Percentiles rank a stretch among this genome's conserved stretches.
Evolutionary conservation across 2,888 invertebrate genomes (phyloP).

Genomic region (Luffia ferchaultella): DNA sequence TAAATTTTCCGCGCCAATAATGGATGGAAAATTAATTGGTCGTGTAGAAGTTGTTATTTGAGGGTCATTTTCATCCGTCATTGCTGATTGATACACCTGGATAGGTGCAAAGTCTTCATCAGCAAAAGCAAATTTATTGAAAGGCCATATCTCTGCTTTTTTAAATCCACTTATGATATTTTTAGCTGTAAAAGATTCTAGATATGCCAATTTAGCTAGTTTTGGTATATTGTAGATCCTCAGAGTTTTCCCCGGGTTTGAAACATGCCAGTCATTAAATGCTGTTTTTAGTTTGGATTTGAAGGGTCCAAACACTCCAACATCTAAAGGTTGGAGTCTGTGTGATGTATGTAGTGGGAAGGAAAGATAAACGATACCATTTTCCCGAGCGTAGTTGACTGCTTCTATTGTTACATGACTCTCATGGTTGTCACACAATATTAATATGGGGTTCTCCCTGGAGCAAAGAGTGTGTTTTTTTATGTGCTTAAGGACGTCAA

Average conservation of each 20-base stretch:
- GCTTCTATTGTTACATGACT: constrained; percentile 16
- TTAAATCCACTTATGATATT: constrained; percentile 28
- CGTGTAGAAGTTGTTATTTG: too few species aligned
- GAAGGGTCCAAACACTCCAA: constrained; percentile 22
- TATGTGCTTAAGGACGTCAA: constrained; percentile 18
- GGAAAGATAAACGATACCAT: constrained; percentile 17
- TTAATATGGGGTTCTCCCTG: constrained; percentile 14
- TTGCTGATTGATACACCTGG: background rate
- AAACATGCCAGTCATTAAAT: constrained; percentile 25
- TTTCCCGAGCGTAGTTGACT: constrained; percentile 15
- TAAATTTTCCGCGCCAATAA: too few species aligned
- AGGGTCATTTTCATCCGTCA: too few species aligned
- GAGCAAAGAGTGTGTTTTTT: constrained; percentile 12
- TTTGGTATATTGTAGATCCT: constrained; percentile 25
- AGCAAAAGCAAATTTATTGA: constrained; percentile 16
- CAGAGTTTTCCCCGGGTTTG: constrained; percentile 25
- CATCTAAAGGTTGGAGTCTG: constrained; percentile 28
- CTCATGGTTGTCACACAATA: constrained; percentile 18
- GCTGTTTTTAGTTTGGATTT: constrained; percentile 22
- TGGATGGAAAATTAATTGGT: too few species aligned
- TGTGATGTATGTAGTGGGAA: constrained; percentile 26
- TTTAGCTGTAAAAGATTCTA: constrained; percentile 22
- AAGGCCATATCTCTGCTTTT: constrained; percentile 18
- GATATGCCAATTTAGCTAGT: constrained; percentile 20
- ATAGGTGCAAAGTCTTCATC: constrained; percentile 3